These are phyloP conservation scores for Jacana jacana DNA, from an alignment of 2,113 vertebrate species.

Conservation along the genomic window DNA sequence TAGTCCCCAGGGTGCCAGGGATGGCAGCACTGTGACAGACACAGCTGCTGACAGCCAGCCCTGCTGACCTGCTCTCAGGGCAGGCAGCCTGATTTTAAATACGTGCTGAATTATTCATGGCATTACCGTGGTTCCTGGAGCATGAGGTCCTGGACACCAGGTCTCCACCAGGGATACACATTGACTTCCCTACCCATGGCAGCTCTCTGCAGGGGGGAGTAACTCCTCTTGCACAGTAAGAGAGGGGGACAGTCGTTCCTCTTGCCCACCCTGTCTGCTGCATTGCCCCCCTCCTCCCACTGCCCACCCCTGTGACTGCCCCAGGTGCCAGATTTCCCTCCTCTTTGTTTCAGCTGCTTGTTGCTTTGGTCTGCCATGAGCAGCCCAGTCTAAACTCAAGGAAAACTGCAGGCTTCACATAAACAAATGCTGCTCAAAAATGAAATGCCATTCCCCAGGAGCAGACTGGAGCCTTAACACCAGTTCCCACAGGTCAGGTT, in stretches of 20 bases:
- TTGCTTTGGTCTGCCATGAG: not conserved
- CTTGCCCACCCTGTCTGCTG: not conserved
- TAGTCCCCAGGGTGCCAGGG: fast-evolving
- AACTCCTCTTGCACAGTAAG: not conserved
- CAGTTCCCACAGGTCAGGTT: not conserved
- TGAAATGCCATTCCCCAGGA: not conserved
- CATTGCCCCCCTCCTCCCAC: fast-evolving
- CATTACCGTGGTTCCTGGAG: not conserved
- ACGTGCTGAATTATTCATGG: not conserved
- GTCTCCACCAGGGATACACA: not conserved
- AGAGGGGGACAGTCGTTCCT: not conserved
- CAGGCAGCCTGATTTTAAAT: slow-evolving; percentile 8
- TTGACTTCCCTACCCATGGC: not conserved
- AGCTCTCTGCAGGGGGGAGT: fast-evolving
- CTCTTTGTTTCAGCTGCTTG: not conserved
- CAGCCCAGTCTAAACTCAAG: not conserved
- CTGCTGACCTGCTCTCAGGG: not conserved
- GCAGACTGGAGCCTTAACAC: not conserved
- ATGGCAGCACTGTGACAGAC: not conserved
- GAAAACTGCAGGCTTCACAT: not conserved
- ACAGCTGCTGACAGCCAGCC: not conserved
- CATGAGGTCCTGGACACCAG: not conserved
- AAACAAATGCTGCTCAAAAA: not conserved
- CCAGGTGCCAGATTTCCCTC: not conserved
- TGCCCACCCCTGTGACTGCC: fast-evolving